phyloP scores from a whole-genome alignment of 2,797 vertebrate genomes.

The Rhinoraja longicauda region DNA sequence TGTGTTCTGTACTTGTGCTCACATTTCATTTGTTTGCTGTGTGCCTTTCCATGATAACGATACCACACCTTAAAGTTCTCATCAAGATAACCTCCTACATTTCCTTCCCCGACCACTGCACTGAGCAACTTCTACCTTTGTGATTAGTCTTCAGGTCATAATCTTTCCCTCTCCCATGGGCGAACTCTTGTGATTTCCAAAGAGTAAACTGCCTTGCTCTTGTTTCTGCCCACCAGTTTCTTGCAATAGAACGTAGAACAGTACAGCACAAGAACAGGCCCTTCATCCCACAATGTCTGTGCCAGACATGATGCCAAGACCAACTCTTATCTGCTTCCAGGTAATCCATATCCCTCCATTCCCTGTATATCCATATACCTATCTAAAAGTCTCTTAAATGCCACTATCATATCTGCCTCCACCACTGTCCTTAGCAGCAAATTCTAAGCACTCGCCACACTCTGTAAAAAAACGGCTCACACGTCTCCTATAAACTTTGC shows the following conservation, averaged over 20 bases:
- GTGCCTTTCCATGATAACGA: not conserved
- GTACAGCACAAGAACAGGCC: no score
- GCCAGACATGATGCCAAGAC: no score
- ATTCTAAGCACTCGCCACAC: no score
- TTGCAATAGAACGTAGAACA: not conserved
- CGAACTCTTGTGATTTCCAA: not conserved
- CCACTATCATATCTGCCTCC: no score
- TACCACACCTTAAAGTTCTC: not conserved
- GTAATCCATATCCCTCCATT: no score
- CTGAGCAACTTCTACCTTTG: not conserved
- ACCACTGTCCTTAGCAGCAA: no score
- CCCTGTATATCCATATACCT: no score
- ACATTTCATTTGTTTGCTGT: not conserved
- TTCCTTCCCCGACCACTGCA: not conserved
- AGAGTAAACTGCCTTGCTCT: not conserved
- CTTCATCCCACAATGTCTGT: no score
- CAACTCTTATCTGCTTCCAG: no score
- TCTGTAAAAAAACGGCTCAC: no score
- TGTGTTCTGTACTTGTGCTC: not conserved
- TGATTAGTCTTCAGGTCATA: not conserved
- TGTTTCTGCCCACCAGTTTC: not conserved
- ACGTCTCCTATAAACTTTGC: no score
- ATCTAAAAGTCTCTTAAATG: no score
- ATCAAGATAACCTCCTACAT: not conserved
- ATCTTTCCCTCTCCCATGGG: not conserved